Conservation (phyloP, 2,888 invertebrate species). For the Pycnomerus fuliginosus region DNA sequence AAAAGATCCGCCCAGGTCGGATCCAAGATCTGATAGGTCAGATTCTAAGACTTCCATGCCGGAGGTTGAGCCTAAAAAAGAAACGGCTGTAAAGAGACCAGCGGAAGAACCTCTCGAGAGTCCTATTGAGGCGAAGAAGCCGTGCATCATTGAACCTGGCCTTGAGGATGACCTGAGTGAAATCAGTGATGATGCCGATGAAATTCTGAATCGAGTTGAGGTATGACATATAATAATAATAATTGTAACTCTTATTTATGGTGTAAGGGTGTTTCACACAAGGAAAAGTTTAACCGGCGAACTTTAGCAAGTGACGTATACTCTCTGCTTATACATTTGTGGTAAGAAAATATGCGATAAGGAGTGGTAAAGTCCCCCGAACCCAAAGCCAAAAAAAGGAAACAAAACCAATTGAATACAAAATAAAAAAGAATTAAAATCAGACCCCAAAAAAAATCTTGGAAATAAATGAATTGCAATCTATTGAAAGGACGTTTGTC, state of each 20-base stretch:
- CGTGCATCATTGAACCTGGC: constrained; percentile 49
- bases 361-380: too few relatives aligned
- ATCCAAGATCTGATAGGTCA: constrained; percentile 12
- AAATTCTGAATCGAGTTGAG: constrained; percentile 80
- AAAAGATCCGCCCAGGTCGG: constrained; percentile 27
- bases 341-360: too few relatives aligned
- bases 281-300: too few relatives aligned
- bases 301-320: too few relatives aligned
- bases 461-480: too few relatives aligned
- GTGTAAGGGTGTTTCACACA: too few relatives aligned
- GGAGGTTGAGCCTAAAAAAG: constrained; percentile 43
- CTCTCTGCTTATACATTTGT: too few relatives aligned
- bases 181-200: constrained; percentile 87
- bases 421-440: too few relatives aligned
- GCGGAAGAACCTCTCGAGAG: constrained; percentile 50
- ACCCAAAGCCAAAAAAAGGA: too few relatives aligned
- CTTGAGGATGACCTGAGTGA: constrained; percentile 77
- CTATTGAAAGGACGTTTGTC: too few relatives aligned
- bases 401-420: too few relatives aligned
- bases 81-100: constrained; percentile 47
- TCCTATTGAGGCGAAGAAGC: constrained; percentile 55
- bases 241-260: constrained; percentile 1
- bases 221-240: constrained; percentile 40
- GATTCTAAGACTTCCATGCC: constrained; percentile 20
- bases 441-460: too few relatives aligned